These are phyloP conservation scores for Simalia tracyae DNA, from an alignment of 2,797 vertebrate species.

Conservation along the genomic window DNA sequence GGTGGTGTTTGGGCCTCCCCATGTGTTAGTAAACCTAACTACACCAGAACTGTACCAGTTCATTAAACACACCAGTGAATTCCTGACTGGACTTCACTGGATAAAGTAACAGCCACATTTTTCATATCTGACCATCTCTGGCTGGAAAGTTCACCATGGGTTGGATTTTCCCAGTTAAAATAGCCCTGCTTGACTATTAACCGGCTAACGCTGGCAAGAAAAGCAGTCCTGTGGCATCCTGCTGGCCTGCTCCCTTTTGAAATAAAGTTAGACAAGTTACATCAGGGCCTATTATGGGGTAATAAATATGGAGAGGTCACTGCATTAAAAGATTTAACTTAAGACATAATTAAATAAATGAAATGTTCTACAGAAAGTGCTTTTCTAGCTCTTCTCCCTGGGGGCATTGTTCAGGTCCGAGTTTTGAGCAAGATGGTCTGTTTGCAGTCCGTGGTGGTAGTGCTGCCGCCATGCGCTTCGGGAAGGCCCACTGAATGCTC, in stretches of 20 bases:
- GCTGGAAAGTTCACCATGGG: neutral
- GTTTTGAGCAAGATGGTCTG: constrained; percentile 87
- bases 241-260: constrained; percentile 1
- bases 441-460: constrained; percentile 72
- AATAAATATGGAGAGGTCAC: constrained; percentile 58
- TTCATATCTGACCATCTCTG: neutral
- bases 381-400: neutral
- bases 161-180: no score
- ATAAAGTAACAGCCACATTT: neutral
- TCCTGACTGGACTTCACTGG: neutral
- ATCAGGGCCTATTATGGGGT: neutral
- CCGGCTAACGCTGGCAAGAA: neutral
- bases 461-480: constrained; percentile 75
- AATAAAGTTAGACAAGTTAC: constrained; percentile 21
- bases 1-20: neutral
- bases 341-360: constrained; percentile 56
- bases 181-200: neutral
- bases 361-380: constrained; percentile 41
- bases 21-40: neutral
- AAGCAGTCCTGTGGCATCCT: neutral
- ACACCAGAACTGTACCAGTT: no score
- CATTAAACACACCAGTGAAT: neutral
- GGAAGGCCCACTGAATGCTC: constrained; percentile 91
- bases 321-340: constrained; percentile 8
- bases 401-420: constrained; percentile 58